Conservation (phyloP, 2,888 invertebrate species). For the Aleiodes alternator region DNA sequence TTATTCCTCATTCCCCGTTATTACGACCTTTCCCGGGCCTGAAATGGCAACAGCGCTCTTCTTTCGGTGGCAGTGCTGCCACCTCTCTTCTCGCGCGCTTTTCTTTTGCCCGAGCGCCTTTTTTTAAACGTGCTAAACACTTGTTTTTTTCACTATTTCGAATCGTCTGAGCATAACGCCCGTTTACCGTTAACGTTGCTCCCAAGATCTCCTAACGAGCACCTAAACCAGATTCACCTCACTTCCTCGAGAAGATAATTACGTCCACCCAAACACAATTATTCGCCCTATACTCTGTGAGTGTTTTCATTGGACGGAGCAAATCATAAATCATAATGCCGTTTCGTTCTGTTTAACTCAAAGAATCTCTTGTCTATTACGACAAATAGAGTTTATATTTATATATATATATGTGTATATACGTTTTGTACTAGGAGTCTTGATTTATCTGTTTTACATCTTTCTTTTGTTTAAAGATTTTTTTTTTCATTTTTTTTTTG, state of each 20-base stretch:
- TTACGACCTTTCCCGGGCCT: slow-evolving; percentile 49
- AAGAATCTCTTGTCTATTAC: too few relatives aligned
- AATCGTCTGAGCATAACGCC: slow-evolving; percentile 1
- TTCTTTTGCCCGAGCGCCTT: not conserved
- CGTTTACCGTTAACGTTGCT: not conserved
- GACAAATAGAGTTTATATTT: too few relatives aligned
- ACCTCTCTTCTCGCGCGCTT: too few relatives aligned
- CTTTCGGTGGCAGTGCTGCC: slow-evolving; percentile 25
- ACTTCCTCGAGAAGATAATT: not conserved
- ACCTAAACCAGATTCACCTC: not conserved
- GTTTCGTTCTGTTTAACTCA: too few relatives aligned
- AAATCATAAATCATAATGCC: too few relatives aligned
- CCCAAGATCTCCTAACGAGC: not conserved
- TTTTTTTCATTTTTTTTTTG: too few relatives aligned
- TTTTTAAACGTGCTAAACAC: not conserved
- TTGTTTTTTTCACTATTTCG: slow-evolving; percentile 7
- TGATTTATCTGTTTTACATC: too few relatives aligned
- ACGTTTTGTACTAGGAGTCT: too few relatives aligned
- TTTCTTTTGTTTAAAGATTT: too few relatives aligned
- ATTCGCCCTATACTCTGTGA: too few relatives aligned
- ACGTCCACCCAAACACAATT: not conserved
- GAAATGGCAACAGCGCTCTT: slow-evolving; percentile 43
- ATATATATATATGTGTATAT: too few relatives aligned
- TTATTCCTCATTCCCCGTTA: not conserved
- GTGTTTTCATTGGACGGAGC: too few relatives aligned